Evolutionary conservation across 2,888 invertebrate genomes (phyloP), one percentile per base, ranked within the genome.

Genomic region (Theristus sp.): DNA sequence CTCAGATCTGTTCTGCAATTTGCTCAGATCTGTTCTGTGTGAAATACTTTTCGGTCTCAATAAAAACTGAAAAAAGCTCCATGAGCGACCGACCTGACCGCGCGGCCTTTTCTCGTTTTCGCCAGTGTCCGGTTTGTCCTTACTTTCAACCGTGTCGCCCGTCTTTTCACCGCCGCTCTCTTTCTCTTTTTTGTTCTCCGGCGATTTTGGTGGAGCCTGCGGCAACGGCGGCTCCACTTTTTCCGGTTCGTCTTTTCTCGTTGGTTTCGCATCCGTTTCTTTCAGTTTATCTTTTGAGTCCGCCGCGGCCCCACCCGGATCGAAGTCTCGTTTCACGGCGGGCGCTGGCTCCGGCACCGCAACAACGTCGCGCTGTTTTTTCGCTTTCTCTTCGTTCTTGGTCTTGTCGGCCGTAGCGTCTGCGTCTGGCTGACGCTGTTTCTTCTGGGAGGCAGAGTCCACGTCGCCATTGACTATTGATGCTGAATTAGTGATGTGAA

Each of bases 201-300:
- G 49, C n/a, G 49, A 49, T 24, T 49, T 49, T 24, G 49, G 49
- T 49, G 49, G 49, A 17, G 13, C 49, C 6, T 49, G n/a, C n/a
- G 49, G 49, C 49, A 49, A 49, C 24, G 49, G 49, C 49, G 49
- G 49, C n/a, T 49, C 49, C 56, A 58, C 28, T 24, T 58, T 47
- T 28, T 47, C 49, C 47, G 13, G 20, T n/a, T 46, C 52, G 13
- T 49, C 52, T n/a, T 31, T 29, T 29, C 6, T 31, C 10, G 10
- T 17, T 26, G 38, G 38, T 31, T 57, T 57, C 25, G 6, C 31
- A 10, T 17, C 13, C n/a, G 24, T 25, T 13, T 20, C 57, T 31
- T 17, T 31, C 13, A 6, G 13, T n/a, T 49, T 49, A n/a, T 49
- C 20, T 17, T n/a, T 10, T 49, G n/a, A 17, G 49, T 49, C 49